Conservation (phyloP, 2,797 vertebrate genomes). For the Anas acuta region DNA sequence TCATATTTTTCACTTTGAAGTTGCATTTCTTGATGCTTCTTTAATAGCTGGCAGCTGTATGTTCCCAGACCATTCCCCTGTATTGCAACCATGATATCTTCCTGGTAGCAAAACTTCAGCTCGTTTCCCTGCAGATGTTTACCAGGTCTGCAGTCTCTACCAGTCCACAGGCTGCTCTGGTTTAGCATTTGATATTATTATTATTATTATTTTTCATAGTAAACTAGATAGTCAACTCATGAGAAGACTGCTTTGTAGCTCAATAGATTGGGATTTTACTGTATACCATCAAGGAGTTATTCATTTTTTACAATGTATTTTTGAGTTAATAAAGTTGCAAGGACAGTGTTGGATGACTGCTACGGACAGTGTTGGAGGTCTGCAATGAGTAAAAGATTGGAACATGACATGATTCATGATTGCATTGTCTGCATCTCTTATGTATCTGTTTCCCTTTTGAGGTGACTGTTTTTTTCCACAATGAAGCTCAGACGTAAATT, state of each 20-base stretch:
- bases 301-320: neutral
- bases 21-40: neutral
- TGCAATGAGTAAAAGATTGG: neutral
- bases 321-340: neutral
- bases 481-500: neutral
- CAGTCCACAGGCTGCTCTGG: neutral
- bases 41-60: neutral
- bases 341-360: neutral
- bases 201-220: neutral
- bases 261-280: neutral
- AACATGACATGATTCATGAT: neutral
- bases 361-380: neutral
- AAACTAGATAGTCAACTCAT: neutral
- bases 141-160: neutral
- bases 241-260: neutral
- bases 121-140: neutral
- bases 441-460: neutral
- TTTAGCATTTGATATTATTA: neutral
- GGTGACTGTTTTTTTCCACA: neutral
- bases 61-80: neutral
- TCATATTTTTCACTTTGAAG: slow-evolving; percentile 7
- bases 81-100: neutral
- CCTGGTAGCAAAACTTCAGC: neutral
- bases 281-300: neutral
- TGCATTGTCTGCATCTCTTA: neutral